Evolutionary conservation across 2,888 invertebrate species (phyloP), one percentile per base, ranked within the genome.

Genomic region (Leptopilina drosophilae): DNA sequence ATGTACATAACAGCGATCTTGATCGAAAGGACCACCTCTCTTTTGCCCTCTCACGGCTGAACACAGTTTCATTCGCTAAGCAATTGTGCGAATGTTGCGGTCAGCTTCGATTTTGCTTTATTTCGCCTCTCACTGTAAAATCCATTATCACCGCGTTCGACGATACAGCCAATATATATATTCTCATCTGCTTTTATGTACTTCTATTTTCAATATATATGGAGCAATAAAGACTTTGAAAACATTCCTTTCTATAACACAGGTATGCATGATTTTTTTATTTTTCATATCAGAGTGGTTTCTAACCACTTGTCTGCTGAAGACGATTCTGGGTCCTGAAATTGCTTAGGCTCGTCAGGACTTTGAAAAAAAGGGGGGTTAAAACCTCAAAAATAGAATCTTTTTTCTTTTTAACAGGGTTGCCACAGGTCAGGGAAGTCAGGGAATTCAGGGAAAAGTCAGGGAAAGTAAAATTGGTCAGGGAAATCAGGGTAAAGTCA

Each of bases 21-120:
- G 73, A 73, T 73, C 73, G 56, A 73, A 73, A 73, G 73, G 56
- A 73, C 69, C 69, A 73, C 69, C 69, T 53, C 65, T 67, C 33
- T 73, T 76, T 73, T 62, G 64, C 53, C 67, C 64, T 62, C 62
- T 66, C 64, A 15, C 80, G 80, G 80, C 64, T 67, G 78, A 76
- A 67, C 81, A 83, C 81, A 83, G 84, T 87, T 87, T 87, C 87
- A 83, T 87, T 84, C 85, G 82, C 80, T 85, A 84, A 87, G 85
- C 85, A 87, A 87, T 86, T 85, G 85, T 83, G 80, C 80, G 82
- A 83, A 82, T 82, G 84, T 85, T 83, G 84, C 82, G 85, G 83
- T 77, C 78, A 80, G 81, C 77, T 64, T 73, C 82, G 80, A 62
- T 82, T 77, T 75, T 56, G 69, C 69, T 69, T 69, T 69, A 69